A percentile compares a stretch with the other conserved stretches of the same genome.
These are phyloP conservation scores for Potamilus streckersoni DNA, from an alignment of 1,140 invertebrate species.

Conservation along the genomic window DNA sequence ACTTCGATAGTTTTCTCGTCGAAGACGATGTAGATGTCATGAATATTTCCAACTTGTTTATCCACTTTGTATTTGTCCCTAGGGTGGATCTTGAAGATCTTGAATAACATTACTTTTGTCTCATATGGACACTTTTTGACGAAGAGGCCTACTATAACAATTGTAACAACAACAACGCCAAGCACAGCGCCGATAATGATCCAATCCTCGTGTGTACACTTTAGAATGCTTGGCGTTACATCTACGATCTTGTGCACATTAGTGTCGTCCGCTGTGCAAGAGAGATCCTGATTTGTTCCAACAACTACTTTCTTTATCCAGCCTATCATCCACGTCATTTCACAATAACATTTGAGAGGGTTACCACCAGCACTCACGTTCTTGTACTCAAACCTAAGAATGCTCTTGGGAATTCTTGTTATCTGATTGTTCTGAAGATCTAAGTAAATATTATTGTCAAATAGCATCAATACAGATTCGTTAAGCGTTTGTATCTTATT, in stretches of 20 bases:
- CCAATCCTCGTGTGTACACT: conserved; percentile 24
- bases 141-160: conserved; percentile 29
- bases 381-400: conserved; percentile 15
- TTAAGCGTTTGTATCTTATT: too few species aligned
- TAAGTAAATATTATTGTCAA: neutral
- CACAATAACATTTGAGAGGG: conserved; percentile 30
- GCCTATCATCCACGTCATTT: conserved; percentile 37
- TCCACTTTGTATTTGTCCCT: conserved; percentile 35
- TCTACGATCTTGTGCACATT: conserved; percentile 19
- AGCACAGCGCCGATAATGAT: conserved; percentile 30
- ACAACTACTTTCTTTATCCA: conserved; percentile 26
- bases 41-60: conserved; percentile 2
- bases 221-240: conserved; percentile 16
- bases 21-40: conserved; percentile 36
- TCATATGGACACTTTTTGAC: conserved; percentile 45
- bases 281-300: conserved; percentile 15
- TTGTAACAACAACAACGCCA: conserved; percentile 17
- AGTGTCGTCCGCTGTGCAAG: conserved; percentile 23
- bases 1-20: conserved; percentile 34
- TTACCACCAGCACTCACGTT: conserved; percentile 15
- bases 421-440: conserved; percentile 14
- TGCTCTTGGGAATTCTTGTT: conserved; percentile 19
- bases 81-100: conserved; percentile 37
- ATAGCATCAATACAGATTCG: too few species aligned
- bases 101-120: conserved; percentile 43